A percentile compares a stretch with the other conserved stretches of the same genome.
These are phyloP conservation scores for Corvus hawaiiensis DNA, from an alignment of 2,113 vertebrate genomes.

Conservation along the genomic window DNA sequence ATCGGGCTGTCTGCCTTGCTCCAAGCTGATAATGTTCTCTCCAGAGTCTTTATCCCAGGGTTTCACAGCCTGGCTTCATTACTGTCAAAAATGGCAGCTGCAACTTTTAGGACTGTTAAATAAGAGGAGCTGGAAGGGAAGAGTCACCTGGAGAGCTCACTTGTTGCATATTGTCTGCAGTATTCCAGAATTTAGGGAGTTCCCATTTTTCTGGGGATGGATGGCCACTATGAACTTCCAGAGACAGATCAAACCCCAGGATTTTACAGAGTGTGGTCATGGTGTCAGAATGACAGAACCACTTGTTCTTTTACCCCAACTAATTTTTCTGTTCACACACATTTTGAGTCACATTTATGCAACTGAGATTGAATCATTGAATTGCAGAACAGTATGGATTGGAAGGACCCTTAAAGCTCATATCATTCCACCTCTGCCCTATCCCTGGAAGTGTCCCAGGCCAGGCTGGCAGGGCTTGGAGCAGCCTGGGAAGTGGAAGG, in stretches of 20 bases:
- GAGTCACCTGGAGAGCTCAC: not conserved
- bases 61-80: not conserved
- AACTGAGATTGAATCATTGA: fast-evolving
- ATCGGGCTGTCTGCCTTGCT: not conserved
- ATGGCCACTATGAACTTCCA: not conserved
- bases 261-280: fast-evolving
- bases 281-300: not conserved
- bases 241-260: not conserved
- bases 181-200: not conserved
- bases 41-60: not conserved
- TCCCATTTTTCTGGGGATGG: not conserved
- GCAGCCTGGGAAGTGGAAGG: not conserved
- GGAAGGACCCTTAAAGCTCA: not conserved
- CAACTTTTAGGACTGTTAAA: not conserved
- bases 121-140: not conserved
- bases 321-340: not conserved
- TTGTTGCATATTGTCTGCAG: not conserved
- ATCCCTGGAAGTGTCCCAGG: not conserved
- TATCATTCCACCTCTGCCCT: not conserved
- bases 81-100: not conserved
- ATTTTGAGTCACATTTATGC: not conserved
- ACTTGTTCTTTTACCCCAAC: not conserved
- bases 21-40: not conserved
- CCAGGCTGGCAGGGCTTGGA: not conserved
- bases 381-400: not conserved